Percentiles rank a stretch among this genome's conserved stretches.
Conservation (phyloP, 1,140 invertebrate genomes). For the Leguminivora glycinivorella region DNA sequence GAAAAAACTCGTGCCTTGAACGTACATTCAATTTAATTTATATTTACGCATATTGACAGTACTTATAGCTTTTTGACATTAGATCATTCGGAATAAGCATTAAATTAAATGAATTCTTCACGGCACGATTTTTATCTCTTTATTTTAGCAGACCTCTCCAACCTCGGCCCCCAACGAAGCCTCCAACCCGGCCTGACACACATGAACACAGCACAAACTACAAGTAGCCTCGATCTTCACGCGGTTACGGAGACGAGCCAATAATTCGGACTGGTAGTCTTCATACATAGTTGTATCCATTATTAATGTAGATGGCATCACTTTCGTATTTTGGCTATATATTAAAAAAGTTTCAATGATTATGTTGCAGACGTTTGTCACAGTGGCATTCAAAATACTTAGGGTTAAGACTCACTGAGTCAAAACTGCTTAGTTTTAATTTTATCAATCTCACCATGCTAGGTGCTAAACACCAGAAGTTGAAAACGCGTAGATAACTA, state of each 20-base stretch:
- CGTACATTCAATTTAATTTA: not conserved
- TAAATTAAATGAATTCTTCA: not conserved
- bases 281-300: not conserved
- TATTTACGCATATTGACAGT: not conserved
- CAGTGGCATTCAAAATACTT: too few species aligned
- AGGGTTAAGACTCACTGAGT: not conserved
- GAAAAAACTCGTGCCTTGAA: not conserved
- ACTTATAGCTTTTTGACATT: too few species aligned
- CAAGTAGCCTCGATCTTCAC: constrained; percentile 1
- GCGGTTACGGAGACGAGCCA: not conserved
- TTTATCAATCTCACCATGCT: not conserved
- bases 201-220: constrained; percentile 28
- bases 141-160: not conserved
- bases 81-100: too few species aligned
- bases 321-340: too few species aligned
- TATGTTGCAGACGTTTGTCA: too few species aligned
- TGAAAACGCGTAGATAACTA: not conserved
- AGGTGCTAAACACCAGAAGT: not conserved
- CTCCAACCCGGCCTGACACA: not conserved
- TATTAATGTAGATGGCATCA: not conserved
- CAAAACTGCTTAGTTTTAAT: not conserved
- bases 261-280: not conserved
- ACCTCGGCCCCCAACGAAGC: constrained; percentile 8
- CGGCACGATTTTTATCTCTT: not conserved
- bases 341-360: too few species aligned